Evolutionary conservation across 2,797 vertebrate genomes (phyloP), one percentile per base, ranked within the genome.

Genomic region (Enteromius treurensis): DNA sequence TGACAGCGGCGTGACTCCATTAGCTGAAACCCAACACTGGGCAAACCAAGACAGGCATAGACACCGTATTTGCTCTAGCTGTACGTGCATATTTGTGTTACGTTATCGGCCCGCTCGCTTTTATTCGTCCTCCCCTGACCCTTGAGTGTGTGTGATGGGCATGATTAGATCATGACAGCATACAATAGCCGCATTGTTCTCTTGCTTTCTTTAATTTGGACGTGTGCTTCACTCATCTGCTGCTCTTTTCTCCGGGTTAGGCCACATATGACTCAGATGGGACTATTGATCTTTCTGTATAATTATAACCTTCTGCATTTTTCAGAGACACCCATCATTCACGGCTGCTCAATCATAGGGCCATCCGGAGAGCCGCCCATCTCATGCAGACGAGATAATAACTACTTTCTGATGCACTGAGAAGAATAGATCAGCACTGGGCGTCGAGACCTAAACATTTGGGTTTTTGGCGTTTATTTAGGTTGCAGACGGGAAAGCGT

Each of bases 21-120:
- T 42, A 17, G 71, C 58, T 86, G 87, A 84, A 89, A 89, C 80
- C 29, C 77, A 82, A 89, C 77, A 83, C 88, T 86, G n/a, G 77
- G 70, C 79, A 78, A 85, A 86, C 86, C 11, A 32, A 82, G 51
- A 70, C 81, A 77, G 78, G 51, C 67, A 37, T n/a, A 55, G 49
- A 75, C 60, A 23, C 65, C 29, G 34, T 89, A 85, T 87, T 88
- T 86, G 77, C 83, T 87, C 77, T 79, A 68, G 74, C 69, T 67
- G 77, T 71, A 83, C 13, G 34, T 62, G 74, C 76, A 70, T 86
- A 70, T 87, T 85, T 89, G 49, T 74, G 47, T 86, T 80, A 53
- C 55, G 68, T 81, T 53, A 60, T 84, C 60, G 70, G 77, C 81
- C 85, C 29, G 55, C 53, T 84, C 82, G 26, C 81, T 85, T 84